Base-by-base conservation (phyloP, 2,888 invertebrate species). In the Acronicta aceris region DNA sequence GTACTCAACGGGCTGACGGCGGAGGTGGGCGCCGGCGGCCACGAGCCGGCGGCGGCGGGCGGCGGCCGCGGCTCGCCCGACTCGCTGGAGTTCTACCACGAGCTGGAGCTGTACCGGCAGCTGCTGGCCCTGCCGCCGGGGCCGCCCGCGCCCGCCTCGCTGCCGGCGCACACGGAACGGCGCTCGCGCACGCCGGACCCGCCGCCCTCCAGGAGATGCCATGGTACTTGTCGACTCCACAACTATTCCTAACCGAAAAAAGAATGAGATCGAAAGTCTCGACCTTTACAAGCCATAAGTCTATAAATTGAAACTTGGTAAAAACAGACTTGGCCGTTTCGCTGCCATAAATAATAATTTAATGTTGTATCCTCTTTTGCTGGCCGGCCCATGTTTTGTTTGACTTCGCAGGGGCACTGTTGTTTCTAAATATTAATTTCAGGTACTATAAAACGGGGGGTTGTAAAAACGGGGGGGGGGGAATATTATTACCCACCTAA, bases 1-100 rank as follows among this genome's bases (percentile, higher is more conserved):
- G 93, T 93, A 79, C 88, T 94, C 55, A 93, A 94, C 84, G 93
- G 93, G 48, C 86, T 93, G 58, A 93, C 93, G 79, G 93, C 93
- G 73, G 92, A 93, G 84, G 90, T 89, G 78, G 77, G 84, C 65
- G 85, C 80, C 55, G 81, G 69, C 66, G 74, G 9, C 27, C 6
- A 7, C 65, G 33, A 56, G 40, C 79, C 65, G 59, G 48, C 47
- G 45, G 40, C 4, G 30, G 30, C 30, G 30, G 27, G 30, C 15
- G 59, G 63, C 49, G 66, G 60, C 47, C 40, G 59, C 30, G 53
- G 77, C 70, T 85, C 87, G 65, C 86, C 91, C 36, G 89, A 88
- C 83, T 86, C 85, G 52, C 81, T 82, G 54, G 90, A 89, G 81
- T 92, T 90, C 86, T 93, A 93, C 85, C 93, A 93, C 86, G 93